Base-by-base conservation (phyloP, 2,113 vertebrate genomes). In the Zosterops borbonicus region DNA sequence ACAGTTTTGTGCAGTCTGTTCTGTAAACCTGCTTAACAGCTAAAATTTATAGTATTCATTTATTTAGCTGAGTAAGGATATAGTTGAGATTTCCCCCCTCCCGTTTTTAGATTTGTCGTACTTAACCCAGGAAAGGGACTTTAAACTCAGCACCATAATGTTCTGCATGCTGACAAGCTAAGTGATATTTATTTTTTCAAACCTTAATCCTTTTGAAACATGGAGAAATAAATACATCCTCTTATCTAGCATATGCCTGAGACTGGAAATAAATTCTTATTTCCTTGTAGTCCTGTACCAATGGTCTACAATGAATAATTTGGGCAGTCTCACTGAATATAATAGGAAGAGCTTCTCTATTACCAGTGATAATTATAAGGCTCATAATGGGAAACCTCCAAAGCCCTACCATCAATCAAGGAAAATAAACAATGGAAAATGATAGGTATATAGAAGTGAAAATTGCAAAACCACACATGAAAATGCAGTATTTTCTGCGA, bases 161-260 rank as follows among this genome's bases (percentile, higher is more conserved):
- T 98, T 98, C 97, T 97, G 94, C 95, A 97, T 95, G 95, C 97
- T 98, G 98, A 98, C 98, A 98, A 97, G 87, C 94, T 97, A 98
- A 98, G 97, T 98, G 97, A 98, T 98, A 98, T 98, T 98, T 98
- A 98, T 98, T 98, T 98, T 98, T 98, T 97, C 97, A 94, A 97
- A 96, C 96, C 98, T 97, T 98, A 98, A 98, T 98, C 98, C 98
- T 97, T 98, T 97, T 98, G 98, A 98, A 98, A 98, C 98, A 98
- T 98, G 97, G 97, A 97, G 98, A 98, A 98, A 98, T 98, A 98
- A 98, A 98, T 98, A 98, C 96, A 98, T 98, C 98, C 97, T 97
- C 98, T 98, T 98, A 98, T 98, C 98, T 98, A 97, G 97, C 97
- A 95, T 98, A 98, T 98, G 98, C 98, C 97, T 90, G 95, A 97